Evolutionary conservation across 2,113 vertebrate species (phyloP).

Genomic region (Delphinapterus leucas): DNA sequence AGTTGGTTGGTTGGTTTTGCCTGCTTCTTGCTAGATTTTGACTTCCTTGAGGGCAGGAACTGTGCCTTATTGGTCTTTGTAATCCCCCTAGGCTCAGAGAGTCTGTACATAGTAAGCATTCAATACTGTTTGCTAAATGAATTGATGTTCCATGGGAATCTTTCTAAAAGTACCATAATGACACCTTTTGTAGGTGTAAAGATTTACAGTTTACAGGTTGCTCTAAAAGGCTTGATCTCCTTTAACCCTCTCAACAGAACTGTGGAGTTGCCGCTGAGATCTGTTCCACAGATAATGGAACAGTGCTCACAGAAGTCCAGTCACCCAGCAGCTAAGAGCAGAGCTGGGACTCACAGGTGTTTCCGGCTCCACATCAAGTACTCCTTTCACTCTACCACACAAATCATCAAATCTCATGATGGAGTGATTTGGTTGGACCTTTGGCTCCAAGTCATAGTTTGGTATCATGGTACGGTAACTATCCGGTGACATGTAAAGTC

Average conservation of each 20-base stretch:
- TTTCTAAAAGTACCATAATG: background rate
- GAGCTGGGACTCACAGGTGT: background rate
- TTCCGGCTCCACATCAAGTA: background rate
- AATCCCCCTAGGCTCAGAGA: background rate
- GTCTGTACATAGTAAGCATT: background rate
- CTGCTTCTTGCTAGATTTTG: background rate
- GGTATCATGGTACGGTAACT: background rate
- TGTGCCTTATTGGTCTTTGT: background rate
- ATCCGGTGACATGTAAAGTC: background rate
- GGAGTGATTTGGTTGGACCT: background rate
- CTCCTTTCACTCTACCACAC: background rate
- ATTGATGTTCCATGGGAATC: background rate
- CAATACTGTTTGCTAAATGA: background rate
- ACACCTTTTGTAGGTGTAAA: background rate
- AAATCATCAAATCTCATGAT: background rate
- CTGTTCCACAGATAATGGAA: background rate
- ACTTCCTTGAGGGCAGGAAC: background rate
- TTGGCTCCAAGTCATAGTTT: background rate
- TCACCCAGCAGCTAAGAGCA: background rate
- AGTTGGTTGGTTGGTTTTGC: background rate
- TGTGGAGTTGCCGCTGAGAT: background rate
- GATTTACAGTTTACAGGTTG: background rate
- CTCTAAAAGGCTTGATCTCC: background rate
- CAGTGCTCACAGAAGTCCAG: background rate
- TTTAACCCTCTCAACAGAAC: background rate